Conservation (phyloP, 1,140 invertebrate genomes). For the Drosophila lacertosa region DNA sequence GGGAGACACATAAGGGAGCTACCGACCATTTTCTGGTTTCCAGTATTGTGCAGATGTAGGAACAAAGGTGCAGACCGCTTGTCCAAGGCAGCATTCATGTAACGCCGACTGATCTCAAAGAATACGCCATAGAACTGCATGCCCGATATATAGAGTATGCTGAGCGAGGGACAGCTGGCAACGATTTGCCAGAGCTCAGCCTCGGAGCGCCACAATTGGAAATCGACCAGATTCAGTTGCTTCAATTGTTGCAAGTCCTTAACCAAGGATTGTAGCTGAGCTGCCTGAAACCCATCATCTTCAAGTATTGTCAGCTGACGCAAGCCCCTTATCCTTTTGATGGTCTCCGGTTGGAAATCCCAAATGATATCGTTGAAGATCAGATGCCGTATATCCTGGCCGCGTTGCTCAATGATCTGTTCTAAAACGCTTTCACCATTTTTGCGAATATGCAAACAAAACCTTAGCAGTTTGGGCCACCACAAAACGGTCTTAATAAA, state of each 20-base stretch:
- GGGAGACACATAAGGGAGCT: background rate
- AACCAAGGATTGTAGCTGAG: background rate
- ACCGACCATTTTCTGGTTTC: background rate
- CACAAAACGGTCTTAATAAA: background rate
- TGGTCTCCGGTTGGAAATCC: background rate
- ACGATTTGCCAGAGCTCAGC: conserved; percentile 19
- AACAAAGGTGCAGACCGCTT: conserved; percentile 5
- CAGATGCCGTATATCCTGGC: background rate
- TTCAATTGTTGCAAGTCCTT: background rate
- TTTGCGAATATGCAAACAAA: background rate
- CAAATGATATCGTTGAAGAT: conserved; percentile 16
- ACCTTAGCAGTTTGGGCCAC: conserved; percentile 5
- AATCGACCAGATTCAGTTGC: conserved; percentile 13
- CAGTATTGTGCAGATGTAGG: conserved; percentile 1
- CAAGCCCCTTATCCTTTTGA: background rate
- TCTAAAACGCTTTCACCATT: background rate
- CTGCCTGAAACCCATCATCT: conserved; percentile 3
- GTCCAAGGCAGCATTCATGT: background rate
- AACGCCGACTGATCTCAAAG: background rate
- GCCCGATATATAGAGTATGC: conserved; percentile 11
- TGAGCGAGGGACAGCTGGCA: background rate
- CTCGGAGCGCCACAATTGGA: background rate
- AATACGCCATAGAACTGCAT: conserved; percentile 11
- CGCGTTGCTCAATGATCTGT: background rate
- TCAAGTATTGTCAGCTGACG: conserved; percentile 7